Base-by-base conservation (phyloP, 2,113 vertebrate genomes). In the Petrocephalus microphthalmus region DNA sequence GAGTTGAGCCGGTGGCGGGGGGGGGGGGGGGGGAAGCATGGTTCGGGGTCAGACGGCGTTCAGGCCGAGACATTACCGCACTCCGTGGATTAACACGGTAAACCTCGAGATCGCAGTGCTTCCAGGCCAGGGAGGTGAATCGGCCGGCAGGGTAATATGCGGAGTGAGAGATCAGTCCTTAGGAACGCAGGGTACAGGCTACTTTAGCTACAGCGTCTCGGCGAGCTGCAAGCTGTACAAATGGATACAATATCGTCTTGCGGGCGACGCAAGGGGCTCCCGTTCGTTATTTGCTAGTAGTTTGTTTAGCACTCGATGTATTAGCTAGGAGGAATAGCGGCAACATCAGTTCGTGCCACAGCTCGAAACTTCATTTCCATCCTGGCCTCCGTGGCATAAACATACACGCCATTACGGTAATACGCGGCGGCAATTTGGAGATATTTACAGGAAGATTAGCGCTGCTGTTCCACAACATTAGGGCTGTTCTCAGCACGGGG, bases 381-480 rank as follows among this genome's bases (percentile, higher is more conserved):
- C 2, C 33, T 5, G 67, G 67, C 51, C 87, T 54, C 20, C 7
- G 13, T 22, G n/a, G 85, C 51, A 86, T 86, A 74, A 89, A 89
- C 33, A 56, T 89, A 78, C 52, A 71, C 20, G 42, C 57, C 64
- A 87, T 89, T 57, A 89, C 51, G n/a, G 20, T 25, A 83, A 57
- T 19, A 81, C 17, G 17, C 19, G 51, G 49, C 15, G 13, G 45
- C 51, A 87, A 87, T 87, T 87, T 87, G 85, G 52, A 87, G 89
- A 29, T 89, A 87, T 89, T 89, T 87, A 87, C 85, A 64, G 53
- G 83, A 56, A 37, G 89, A 89, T 89, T 83, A 89, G 67, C 53
- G 49, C 86, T 87, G 78, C 53, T 56, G 89, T 87, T 87, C 89
- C 67, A 45, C 53, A 37, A 87, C 89, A 89, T 84, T 87, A 87